A percentile compares a stretch with the other conserved stretches of the same genome.
These are phyloP conservation scores for Willowsia nigromaculata DNA, from an alignment of 2,888 invertebrate species.

Conservation along the genomic window DNA sequence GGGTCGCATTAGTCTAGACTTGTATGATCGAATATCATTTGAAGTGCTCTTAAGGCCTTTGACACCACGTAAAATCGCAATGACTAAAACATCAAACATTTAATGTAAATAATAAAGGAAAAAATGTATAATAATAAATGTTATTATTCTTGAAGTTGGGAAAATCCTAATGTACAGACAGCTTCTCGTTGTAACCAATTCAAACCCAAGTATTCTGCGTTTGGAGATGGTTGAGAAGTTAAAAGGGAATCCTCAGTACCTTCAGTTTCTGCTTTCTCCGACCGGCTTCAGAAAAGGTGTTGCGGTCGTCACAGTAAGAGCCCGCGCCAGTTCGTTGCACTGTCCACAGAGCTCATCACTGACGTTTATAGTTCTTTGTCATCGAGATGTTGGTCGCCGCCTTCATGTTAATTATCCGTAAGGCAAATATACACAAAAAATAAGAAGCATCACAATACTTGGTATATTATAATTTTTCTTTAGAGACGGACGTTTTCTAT, in stretches of 20 bases:
- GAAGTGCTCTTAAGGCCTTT: constrained; percentile 35
- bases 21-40: constrained; percentile 69
- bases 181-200: constrained; percentile 63
- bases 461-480: background rate
- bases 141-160: constrained; percentile 53
- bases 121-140: no score
- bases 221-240: constrained; percentile 41
- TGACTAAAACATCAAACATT: background rate
- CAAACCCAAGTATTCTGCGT: constrained; percentile 63
- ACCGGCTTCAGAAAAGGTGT: constrained; percentile 59
- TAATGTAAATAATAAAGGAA: no score
- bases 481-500: background rate
- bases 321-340: constrained; percentile 36
- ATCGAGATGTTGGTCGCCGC: constrained; percentile 59
- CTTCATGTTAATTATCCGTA: constrained; percentile 62
- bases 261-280: constrained; percentile 47
- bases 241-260: background rate
- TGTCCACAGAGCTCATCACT: constrained; percentile 52
- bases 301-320: constrained; percentile 48
- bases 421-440: background rate
- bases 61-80: background rate
- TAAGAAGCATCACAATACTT: background rate
- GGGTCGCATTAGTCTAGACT: constrained; percentile 68
- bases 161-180: constrained; percentile 61
- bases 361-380: constrained; percentile 57